phyloP scores from a whole-genome alignment of 2,113 vertebrate species.

The Alligator mississippiensis region DNA sequence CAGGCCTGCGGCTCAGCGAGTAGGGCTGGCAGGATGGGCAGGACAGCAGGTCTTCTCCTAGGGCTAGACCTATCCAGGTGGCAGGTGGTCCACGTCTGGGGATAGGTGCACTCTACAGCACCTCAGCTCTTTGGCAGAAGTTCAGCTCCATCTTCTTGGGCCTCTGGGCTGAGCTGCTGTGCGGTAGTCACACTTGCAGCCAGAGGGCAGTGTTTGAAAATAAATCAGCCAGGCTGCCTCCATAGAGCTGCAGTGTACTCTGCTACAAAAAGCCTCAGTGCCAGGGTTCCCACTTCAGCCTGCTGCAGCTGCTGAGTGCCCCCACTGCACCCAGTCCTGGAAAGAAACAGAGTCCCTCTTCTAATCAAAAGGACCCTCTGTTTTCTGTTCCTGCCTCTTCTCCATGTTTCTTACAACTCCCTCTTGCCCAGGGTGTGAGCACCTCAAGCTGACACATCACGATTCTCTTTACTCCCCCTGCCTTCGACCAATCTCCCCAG shows the following conservation, averaged over 20 bases:
- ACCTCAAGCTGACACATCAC: too few species aligned
- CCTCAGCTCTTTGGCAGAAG: not conserved
- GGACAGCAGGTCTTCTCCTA: too few species aligned
- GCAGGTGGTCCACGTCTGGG: not conserved
- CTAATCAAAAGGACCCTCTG: not conserved
- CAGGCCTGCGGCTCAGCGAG: too few species aligned
- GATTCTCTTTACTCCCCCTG: too few species aligned
- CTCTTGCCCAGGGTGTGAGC: too few species aligned
- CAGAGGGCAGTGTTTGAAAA: slow-evolving; percentile 10
- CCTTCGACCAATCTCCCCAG: too few species aligned
- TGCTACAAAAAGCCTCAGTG: not conserved
- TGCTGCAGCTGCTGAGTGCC: not conserved
- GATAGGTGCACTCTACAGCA: too few species aligned
- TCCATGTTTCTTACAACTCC: not conserved
- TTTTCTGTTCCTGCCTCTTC: not conserved
- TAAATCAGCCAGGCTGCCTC: not conserved
- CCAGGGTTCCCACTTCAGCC: not conserved
- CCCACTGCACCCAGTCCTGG: too few species aligned
- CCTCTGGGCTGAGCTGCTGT: not conserved
- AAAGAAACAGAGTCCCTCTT: not conserved
- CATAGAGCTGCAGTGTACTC: not conserved
- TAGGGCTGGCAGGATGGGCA: too few species aligned
- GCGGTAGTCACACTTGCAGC: not conserved
- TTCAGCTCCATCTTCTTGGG: not conserved
- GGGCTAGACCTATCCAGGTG: not conserved